A percentile compares a stretch with the other conserved stretches of the same genome.
These are phyloP conservation scores for Venustaconcha ellipsiformis DNA, from an alignment of 1,140 invertebrate species.

Conservation along the genomic window DNA sequence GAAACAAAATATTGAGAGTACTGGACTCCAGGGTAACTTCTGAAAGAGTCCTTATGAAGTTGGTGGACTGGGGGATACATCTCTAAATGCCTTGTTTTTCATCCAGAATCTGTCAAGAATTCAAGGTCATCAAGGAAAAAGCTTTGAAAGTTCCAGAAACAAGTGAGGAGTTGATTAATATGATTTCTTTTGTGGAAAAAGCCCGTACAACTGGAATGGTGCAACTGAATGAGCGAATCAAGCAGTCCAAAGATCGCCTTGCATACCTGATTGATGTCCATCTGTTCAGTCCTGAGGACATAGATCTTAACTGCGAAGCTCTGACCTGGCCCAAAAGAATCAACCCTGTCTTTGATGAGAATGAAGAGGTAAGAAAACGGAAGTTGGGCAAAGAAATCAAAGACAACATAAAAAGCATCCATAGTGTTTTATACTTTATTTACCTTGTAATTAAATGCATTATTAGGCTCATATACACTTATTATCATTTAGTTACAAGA, in stretches of 20 bases:
- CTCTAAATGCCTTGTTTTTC: slow-evolving; percentile 3
- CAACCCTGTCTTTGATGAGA: slow-evolving; percentile 66
- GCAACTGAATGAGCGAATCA: slow-evolving; percentile 59
- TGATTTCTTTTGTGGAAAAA: slow-evolving; percentile 64
- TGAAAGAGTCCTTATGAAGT: no score
- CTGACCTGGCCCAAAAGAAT: slow-evolving; percentile 68
- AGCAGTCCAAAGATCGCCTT: slow-evolving; percentile 61
- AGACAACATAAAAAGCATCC: no score
- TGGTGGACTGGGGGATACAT: no score
- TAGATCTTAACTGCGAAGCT: slow-evolving; percentile 66
- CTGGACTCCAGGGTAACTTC: no score
- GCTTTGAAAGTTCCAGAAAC: slow-evolving; percentile 64
- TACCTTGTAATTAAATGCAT: no score
- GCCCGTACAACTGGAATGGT: slow-evolving; percentile 64
- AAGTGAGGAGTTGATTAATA: slow-evolving; percentile 63
- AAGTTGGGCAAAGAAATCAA: no score
- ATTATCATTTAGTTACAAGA: no score
- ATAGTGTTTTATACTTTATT: no score
- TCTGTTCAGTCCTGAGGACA: slow-evolving; percentile 65
- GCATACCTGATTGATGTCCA: slow-evolving; percentile 67
- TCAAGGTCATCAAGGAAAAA: slow-evolving; percentile 55
- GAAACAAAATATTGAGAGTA: no score
- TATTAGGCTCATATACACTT: no score
- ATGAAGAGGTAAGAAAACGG: slow-evolving; percentile 62
- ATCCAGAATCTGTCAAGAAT: slow-evolving; percentile 66